A percentile compares a stretch with the other conserved stretches of the same genome.
Evolutionary conservation across 2,113 vertebrate genomes (phyloP).

Genomic region (Papio anubis): DNA sequence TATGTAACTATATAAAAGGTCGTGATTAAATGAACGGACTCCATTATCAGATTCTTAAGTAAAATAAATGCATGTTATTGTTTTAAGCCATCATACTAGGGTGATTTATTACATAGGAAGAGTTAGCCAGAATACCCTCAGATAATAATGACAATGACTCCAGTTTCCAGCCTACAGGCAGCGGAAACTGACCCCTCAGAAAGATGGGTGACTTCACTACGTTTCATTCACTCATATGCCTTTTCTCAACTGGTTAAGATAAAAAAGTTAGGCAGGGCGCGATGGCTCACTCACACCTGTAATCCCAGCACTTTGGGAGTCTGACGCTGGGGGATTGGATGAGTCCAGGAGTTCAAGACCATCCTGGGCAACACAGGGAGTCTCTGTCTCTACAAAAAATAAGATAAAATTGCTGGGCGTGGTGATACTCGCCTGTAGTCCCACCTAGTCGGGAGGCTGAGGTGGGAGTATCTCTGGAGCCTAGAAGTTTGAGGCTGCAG

Average conservation of each 20-base stretch:
- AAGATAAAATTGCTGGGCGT: no score
- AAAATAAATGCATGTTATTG: background rate
- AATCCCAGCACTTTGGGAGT: no score
- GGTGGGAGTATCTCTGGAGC: no score
- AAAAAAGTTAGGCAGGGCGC: no score
- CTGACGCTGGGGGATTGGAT: no score
- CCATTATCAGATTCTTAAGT: background rate
- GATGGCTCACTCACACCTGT: no score
- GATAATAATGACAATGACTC: background rate
- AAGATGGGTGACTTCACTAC: background rate
- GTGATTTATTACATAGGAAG: background rate
- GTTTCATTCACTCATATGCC: background rate
- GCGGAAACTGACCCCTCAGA: background rate
- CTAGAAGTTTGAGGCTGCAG: no score
- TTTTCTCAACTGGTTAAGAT: background rate
- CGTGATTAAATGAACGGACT: background rate
- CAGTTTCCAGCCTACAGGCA: background rate
- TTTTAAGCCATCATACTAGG: background rate
- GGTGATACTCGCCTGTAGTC: no score
- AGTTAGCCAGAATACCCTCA: background rate
- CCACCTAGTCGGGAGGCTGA: no score
- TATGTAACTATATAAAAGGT: background rate
- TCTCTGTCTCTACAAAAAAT: no score
- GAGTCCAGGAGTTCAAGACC: no score
- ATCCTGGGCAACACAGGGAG: no score